Evolutionary conservation across 1,140 invertebrate genomes (phyloP).

Genomic region (Pachyrhynchus sulphureomaculatus): DNA sequence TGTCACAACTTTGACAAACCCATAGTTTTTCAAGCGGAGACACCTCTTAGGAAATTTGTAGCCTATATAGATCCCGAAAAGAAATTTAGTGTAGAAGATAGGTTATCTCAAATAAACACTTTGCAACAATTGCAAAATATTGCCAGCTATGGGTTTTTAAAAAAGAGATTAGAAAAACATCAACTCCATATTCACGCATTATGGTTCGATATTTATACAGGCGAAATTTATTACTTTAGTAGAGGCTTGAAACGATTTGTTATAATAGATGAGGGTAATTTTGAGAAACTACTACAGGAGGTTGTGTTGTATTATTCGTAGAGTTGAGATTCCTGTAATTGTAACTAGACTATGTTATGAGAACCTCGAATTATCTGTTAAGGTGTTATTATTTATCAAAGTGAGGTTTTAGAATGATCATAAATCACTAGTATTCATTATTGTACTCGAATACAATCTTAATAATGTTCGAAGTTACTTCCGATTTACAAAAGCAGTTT

Average conservation of each 20-base stretch:
- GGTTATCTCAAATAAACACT: constrained; percentile 93
- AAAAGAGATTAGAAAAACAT: constrained; percentile 76
- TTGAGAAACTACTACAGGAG: constrained; percentile 73
- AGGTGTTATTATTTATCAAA: too few species aligned
- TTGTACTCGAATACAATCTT: too few species aligned
- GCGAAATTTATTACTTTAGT: constrained; percentile 93
- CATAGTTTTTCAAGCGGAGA: constrained; percentile 83
- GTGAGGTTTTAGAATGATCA: too few species aligned
- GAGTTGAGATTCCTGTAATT: too few species aligned
- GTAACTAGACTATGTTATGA: too few species aligned
- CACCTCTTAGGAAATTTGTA: constrained; percentile 80
- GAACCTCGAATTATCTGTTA: too few species aligned
- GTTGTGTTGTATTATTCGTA: constrained; percentile 79
- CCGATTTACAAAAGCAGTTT: too few species aligned
- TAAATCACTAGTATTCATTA: too few species aligned
- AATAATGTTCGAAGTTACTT: too few species aligned
- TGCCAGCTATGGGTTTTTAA: constrained; percentile 90
- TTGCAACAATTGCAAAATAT: constrained; percentile 93
- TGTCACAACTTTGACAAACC: constrained; percentile 69
- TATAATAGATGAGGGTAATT: constrained; percentile 78
- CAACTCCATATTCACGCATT: constrained; percentile 88
- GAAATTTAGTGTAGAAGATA: constrained; percentile 85
- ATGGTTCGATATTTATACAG: constrained; percentile 97
- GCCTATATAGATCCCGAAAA: constrained; percentile 94
- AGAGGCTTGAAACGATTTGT: constrained; percentile 79